Percentiles rank a stretch among this genome's conserved stretches.
Evolutionary conservation across 2,113 vertebrate species (phyloP).

Genomic region (Peromyscus californicus): DNA sequence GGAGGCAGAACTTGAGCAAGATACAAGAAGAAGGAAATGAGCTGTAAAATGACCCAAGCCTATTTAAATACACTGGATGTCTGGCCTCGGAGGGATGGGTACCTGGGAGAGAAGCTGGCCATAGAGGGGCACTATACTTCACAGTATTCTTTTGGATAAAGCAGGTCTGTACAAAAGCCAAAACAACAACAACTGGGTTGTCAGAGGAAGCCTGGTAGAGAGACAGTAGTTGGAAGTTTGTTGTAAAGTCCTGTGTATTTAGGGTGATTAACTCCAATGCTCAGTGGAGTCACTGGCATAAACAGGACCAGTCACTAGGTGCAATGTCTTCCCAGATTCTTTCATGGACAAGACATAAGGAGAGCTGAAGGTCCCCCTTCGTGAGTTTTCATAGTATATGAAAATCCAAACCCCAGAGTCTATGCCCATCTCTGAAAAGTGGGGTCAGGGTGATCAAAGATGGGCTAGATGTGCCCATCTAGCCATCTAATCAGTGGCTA

Average conservation of each 20-base stretch:
- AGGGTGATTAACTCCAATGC: background rate
- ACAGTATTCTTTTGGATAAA: constrained; percentile 25
- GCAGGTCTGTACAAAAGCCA: background rate
- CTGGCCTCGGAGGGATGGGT: background rate
- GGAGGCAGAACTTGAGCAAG: constrained; percentile 36
- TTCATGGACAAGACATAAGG: background rate
- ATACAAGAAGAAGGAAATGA: constrained; percentile 29
- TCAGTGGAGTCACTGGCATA: background rate
- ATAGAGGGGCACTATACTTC: background rate
- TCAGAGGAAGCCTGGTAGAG: background rate
- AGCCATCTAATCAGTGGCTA: background rate
- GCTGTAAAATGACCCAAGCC: constrained; percentile 11
- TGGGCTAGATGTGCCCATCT: background rate
- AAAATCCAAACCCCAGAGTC: background rate
- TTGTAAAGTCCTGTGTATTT: constrained; percentile 7
- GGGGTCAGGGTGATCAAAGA: background rate
- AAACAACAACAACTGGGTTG: background rate
- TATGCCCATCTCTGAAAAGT: constrained; percentile 27
- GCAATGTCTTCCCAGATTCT: constrained; percentile 16
- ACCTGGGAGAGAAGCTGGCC: background rate
- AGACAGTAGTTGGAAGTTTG: constrained; percentile 1
- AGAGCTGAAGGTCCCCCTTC: background rate
- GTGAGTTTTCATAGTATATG: background rate
- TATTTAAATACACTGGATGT: constrained; percentile 3
- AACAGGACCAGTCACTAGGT: background rate